Evolutionary conservation across 1,140 invertebrate genomes (phyloP), one percentile per base, ranked within the genome.

Genomic region (Lithobius niger): DNA sequence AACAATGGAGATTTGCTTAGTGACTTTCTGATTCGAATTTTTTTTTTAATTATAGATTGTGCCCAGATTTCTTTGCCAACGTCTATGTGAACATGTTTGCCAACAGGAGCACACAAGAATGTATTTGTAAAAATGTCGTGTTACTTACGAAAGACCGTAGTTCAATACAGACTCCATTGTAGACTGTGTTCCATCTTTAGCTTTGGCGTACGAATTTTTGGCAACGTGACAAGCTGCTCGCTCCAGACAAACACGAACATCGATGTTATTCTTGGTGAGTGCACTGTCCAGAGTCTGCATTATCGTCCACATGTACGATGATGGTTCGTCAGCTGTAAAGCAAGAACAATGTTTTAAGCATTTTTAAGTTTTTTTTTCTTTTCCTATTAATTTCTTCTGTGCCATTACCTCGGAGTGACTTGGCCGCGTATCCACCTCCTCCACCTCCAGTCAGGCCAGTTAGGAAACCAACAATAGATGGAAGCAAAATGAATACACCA

Each of bases 391-490:
- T 10, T 36, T 36, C 31, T 10, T 36, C n/a, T 36, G 10, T 10
- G 10, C 10, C 44, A n/a, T 47, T 47, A 47, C 44, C 22, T 10
- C 44, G 44, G 19, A 47, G 44, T 10, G 44, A 47, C 22, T 47
- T 47, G 15, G 44, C 44, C 6, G 44, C 44, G 22, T n/a, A 47
- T 47, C 44, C 19, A 10, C 15, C 15, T 19, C 6, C 6, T 15
- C 13, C 6, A 24, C 13, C 48, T 16, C 48, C 48, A 24, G 48
- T 50, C 24, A 50, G 19, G 4, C 48, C 48, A 26, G 48, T 50
- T 6, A 50, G 27, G 27, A 50, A 50, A 15, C 48, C 48, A 27
- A 50, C 19, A 19, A 50, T 50, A 16, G 48, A 50, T 13, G 48
- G 48, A 22, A 50, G 27, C 4, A 50, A 19, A 50, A 50, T 26